phyloP scores from a whole-genome alignment of 2,797 vertebrate species.

The Brachymystax lenok region DNA sequence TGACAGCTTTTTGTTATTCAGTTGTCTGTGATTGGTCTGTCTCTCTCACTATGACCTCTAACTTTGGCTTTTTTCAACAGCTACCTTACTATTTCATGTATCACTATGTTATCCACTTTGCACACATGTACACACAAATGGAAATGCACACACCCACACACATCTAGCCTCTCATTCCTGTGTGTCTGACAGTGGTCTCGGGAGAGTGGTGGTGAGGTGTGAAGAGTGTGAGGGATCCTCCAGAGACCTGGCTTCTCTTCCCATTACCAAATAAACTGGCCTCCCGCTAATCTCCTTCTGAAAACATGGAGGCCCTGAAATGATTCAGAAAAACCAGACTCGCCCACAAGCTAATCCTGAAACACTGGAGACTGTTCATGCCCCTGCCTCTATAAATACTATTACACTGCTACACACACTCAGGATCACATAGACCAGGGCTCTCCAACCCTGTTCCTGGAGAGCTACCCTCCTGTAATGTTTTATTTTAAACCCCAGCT shows the following conservation, averaged over 20 bases:
- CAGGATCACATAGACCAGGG: slow-evolving; percentile 22
- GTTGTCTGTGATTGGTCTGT: too few species aligned
- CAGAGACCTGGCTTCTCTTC: slow-evolving; percentile 51
- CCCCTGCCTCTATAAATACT: slow-evolving; percentile 62
- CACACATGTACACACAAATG: slow-evolving; percentile 10
- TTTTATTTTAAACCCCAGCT: too few species aligned
- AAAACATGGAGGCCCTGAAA: slow-evolving; percentile 63
- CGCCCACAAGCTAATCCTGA: slow-evolving; percentile 61
- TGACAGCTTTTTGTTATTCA: background rate
- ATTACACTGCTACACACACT: slow-evolving; percentile 47
- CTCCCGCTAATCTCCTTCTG: slow-evolving; percentile 64
- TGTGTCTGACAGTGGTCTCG: slow-evolving; percentile 41
- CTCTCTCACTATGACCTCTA: too few species aligned
- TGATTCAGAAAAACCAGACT: slow-evolving; percentile 68
- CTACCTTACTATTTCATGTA: too few species aligned
- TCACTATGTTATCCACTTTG: background rate
- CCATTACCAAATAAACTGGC: slow-evolving; percentile 68
- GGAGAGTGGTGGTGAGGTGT: slow-evolving; percentile 62
- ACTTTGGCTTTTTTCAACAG: too few species aligned
- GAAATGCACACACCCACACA: slow-evolving; percentile 21
- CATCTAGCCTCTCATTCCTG: slow-evolving; percentile 1
- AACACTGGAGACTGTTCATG: slow-evolving; percentile 56
- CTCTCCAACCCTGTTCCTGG: too few species aligned
- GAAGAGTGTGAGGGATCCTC: slow-evolving; percentile 68
- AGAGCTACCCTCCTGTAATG: too few species aligned